Base-by-base conservation (phyloP, 2,888 invertebrate species). In the Galerucella pusilla region DNA sequence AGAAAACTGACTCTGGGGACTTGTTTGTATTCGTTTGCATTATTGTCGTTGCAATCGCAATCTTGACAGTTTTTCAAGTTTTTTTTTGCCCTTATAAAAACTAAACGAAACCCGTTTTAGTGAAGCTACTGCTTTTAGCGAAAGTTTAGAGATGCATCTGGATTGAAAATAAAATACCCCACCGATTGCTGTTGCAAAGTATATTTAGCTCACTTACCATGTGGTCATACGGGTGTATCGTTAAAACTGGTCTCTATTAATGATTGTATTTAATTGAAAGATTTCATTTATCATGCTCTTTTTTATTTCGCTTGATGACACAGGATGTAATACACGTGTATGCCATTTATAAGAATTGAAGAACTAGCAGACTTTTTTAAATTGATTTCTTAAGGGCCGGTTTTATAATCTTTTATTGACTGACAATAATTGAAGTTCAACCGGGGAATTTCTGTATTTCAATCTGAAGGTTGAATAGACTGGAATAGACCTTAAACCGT, bases 221-320 rank as follows among this genome's bases (percentile, higher is more conserved):
- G 57, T 57, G 57, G 16, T 57, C 54, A 54, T 16, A 54, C n/a
- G 54, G n/a, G n/a, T n/a, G n/a, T 54, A 54, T n/a, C 14, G n/a
- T 54, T n/a, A 11, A 6, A 54, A 54, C 54, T n/a, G 54, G 54
- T 54, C 14, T 49, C 5, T 12, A 49, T 49, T 49, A 49, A 49
- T 49, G 4, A 52, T 52, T 54, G 16, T 54, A n/a, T 3, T 54
- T 54, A 54, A 54, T 54, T 7, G 5, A 54, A 54, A 54, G n/a
- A 54, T 54, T 54, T 54, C 54, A 14, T n/a, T 54, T 54, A 54
- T 16, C n/a, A 54, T n/a, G 35, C 7, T 42, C 2, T 54, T 14
- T 54, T 54, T 54, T n/a, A 11, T 14, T 54, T 54, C n/a, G 54
- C 14, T 54, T n/a, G 16, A 54, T 54, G n/a, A 14, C 14, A 54